A percentile compares a stretch with the other conserved stretches of the same genome.
Conservation (phyloP, 2,888 invertebrate species). For the Cyrtodaria siliqua region DNA sequence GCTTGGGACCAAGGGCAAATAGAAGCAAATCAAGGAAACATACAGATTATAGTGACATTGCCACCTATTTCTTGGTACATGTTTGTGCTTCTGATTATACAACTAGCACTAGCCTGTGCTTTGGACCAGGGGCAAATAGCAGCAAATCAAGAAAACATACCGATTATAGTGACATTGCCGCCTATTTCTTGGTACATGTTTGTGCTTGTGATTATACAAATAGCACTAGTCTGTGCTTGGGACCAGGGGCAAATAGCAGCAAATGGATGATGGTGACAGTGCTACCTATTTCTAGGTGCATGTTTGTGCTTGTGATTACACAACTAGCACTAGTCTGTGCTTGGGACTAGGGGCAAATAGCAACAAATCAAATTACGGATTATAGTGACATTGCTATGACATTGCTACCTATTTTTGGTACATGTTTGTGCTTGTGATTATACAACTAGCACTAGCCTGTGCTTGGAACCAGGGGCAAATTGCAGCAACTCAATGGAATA, state of each 20-base stretch:
- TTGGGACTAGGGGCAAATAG: not conserved
- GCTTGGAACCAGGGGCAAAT: slow-evolving; percentile 10
- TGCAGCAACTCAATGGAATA: not conserved
- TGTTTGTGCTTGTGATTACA: not conserved
- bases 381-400: no score
- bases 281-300: no score
- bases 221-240: slow-evolving; percentile 5
- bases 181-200: slow-evolving; percentile 2
- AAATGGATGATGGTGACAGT: not conserved
- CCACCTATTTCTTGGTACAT: slow-evolving; percentile 14
- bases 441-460: slow-evolving; percentile 21
- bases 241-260: not conserved
- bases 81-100: not conserved
- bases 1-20: slow-evolving; percentile 1
- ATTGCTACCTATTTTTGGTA: not conserved
- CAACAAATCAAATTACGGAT: no score
- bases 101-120: slow-evolving; percentile 28
- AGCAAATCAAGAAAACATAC: no score
- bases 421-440: no score
- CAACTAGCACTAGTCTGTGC: slow-evolving; percentile 7
- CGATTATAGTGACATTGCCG: not conserved
- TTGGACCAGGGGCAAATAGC: slow-evolving; percentile 7
- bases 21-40: not conserved
- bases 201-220: not conserved
- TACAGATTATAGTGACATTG: no score